These are phyloP conservation scores for Arctia plantaginis DNA, from an alignment of 2,888 invertebrate genomes.

Conservation along the genomic window DNA sequence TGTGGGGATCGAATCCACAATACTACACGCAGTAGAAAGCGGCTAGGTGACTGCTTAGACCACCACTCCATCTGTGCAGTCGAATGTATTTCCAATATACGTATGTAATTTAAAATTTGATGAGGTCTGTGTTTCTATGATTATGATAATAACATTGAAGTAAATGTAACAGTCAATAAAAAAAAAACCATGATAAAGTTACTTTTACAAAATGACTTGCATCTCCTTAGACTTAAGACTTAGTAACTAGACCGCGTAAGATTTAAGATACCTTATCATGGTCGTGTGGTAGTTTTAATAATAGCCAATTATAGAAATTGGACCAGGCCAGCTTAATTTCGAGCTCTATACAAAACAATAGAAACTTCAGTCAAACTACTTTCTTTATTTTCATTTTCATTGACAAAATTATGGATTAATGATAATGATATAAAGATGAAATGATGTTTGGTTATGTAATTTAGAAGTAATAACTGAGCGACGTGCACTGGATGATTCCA, in stretches of 20 bases:
- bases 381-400: constrained; percentile 21
- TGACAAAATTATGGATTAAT: constrained; percentile 28
- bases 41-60: no score
- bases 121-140: background rate
- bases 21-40: no score
- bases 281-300: constrained; percentile 27
- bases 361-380: background rate
- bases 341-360: constrained; percentile 27
- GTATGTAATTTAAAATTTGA: background rate
- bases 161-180: background rate
- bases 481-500: background rate
- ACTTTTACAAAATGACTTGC: constrained; percentile 7
- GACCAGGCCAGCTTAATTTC: constrained; percentile 17
- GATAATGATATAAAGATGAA: background rate
- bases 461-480: background rate
- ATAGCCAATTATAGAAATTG: constrained; percentile 21
- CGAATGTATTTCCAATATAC: no score
- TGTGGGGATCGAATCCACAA: no score
- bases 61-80: no score
- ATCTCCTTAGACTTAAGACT: constrained; percentile 11
- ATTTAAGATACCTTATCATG: constrained; percentile 29
- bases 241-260: constrained; percentile 34
- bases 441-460: background rate
- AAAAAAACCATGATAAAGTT: background rate
- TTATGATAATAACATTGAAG: background rate